Evolutionary conservation across 2,113 vertebrate species (phyloP), one percentile per base, ranked within the genome.

Genomic region (Onychorhynchus coronatus): DNA sequence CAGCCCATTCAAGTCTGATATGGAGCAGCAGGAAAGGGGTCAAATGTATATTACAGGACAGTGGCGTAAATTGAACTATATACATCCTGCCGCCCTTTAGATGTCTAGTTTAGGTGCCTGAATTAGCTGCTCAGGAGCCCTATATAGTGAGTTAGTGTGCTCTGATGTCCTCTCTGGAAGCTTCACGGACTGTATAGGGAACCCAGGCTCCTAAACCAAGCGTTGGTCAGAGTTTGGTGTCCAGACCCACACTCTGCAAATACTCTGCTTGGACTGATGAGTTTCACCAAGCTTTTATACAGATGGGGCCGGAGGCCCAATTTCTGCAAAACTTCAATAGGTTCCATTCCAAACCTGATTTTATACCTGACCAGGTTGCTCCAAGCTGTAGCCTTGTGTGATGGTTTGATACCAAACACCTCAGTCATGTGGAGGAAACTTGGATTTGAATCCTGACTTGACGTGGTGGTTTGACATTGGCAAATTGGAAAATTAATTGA

Each of bases 171-270:
- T 49, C 55, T 70, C 37, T 68, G 39, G n/a, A 74, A 27, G 17
- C 27, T 19, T 58, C 31, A 39, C 11, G 18, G 23, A 9, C 18
- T 14, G 3, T 21, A 16, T 4, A 42, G 15, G n/a, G 22, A 52
- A 41, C 14, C 23, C 16, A 53, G 28, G 50, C 19, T 89, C 49
- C 71, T 41, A 74, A 59, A 70, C 19, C 21, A 49, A 13, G 19
- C 25, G 19, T 31, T 44, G 33, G 25, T 30, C 14, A 46, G 44
- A 37, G 23, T 63, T 68, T 30, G 27, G 21, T 65, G 35, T 28
- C 28, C 22, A 53, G 31, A 53, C 6, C 9, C 2, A 1, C 0
- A 2, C 27, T 39, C n/a, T 44, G 47, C 0, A 0, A 62, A 46
- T 24, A 28, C 2, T 28, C 20, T 37, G 27, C 27, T 68, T n/a